These are phyloP conservation scores for Mayetiola destructor DNA, from an alignment of 2,888 invertebrate species.

Conservation along the genomic window DNA sequence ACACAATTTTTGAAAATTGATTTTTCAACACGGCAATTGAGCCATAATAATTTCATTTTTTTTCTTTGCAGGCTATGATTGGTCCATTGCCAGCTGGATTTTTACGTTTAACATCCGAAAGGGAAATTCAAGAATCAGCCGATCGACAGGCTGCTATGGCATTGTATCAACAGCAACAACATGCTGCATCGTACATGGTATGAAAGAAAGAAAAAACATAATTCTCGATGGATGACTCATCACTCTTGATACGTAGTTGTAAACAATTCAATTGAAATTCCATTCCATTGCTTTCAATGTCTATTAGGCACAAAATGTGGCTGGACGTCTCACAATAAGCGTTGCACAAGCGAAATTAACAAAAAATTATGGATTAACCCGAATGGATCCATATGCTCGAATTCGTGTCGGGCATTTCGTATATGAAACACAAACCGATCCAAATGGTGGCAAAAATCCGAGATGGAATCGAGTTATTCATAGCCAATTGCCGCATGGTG, in stretches of 20 bases:
- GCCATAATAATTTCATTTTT: background rate
- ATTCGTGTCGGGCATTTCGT: constrained; percentile 85
- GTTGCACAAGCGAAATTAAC: constrained; percentile 80
- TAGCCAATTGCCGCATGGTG: constrained; percentile 60
- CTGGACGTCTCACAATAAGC: constrained; percentile 67
- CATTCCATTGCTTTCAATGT: background rate
- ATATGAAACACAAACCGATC: constrained; percentile 89
- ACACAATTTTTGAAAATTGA: no score
- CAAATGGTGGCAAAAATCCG: constrained; percentile 89
- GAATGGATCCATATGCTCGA: constrained; percentile 94
- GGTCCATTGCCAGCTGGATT: constrained; percentile 26
- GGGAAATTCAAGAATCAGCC: constrained; percentile 25
- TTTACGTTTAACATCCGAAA: constrained; percentile 24
- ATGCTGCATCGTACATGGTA: background rate
- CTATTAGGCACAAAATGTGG: constrained; percentile 24
- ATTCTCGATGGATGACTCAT: no score
- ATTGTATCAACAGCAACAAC: constrained; percentile 25
- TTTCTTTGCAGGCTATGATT: constrained; percentile 22
- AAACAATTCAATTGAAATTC: no score
- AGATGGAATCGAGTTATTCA: constrained; percentile 92
- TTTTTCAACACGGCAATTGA: no score
- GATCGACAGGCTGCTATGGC: constrained; percentile 27
- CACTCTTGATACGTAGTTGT: no score
- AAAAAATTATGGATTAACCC: constrained; percentile 86
- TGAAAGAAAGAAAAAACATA: no score